phyloP scores from a whole-genome alignment of 2,113 vertebrate species.

The Lepus europaeus region DNA sequence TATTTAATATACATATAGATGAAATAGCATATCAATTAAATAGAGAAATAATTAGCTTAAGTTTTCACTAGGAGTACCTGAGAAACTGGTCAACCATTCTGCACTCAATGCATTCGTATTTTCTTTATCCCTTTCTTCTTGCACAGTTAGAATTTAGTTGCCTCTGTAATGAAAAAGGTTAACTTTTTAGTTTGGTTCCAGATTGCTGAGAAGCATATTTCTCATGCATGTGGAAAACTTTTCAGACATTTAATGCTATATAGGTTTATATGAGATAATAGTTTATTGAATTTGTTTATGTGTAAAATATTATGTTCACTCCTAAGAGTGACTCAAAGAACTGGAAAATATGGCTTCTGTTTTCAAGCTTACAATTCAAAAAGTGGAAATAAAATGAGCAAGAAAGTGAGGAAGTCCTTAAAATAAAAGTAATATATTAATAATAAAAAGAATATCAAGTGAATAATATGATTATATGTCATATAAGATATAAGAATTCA shows the following conservation, averaged over 20 bases:
- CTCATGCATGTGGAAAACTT: neutral
- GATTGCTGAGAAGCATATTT: neutral
- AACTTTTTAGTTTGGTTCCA: slow-evolving; percentile 39
- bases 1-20: neutral
- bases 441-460: neutral
- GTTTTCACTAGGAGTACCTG: slow-evolving; percentile 30
- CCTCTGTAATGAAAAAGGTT: slow-evolving; percentile 1
- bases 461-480: neutral
- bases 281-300: slow-evolving; percentile 32
- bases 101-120: slow-evolving; percentile 37
- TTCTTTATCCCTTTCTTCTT: slow-evolving; percentile 38
- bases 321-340: slow-evolving; percentile 33
- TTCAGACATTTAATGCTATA: slow-evolving; percentile 27
- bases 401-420: neutral
- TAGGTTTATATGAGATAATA: slow-evolving; percentile 33
- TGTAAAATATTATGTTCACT: neutral
- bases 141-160: slow-evolving; percentile 55
- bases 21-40: slow-evolving; percentile 46
- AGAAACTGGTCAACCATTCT: slow-evolving; percentile 7
- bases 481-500: neutral
- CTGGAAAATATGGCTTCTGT: neutral
- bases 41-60: slow-evolving; percentile 54
- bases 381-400: neutral
- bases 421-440: slow-evolving; percentile 42
- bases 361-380: slow-evolving; percentile 28